A percentile compares a stretch with the other conserved stretches of the same genome.
Conservation (phyloP, 2,888 invertebrate genomes). For the Frankliniella intonsa region DNA sequence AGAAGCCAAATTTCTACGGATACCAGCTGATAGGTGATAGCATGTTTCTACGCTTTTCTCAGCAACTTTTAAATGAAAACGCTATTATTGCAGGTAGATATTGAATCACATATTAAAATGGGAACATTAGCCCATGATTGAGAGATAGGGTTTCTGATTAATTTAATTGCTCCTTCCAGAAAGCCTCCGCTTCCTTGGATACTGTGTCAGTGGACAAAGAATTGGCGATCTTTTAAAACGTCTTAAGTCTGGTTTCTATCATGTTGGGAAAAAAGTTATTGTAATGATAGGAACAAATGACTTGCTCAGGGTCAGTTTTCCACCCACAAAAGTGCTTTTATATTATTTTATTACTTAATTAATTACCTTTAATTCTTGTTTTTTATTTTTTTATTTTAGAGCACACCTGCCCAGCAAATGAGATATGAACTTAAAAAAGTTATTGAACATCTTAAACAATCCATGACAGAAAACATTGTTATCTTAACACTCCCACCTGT, state of each 20-base stretch:
- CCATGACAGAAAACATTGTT: conserved; percentile 31
- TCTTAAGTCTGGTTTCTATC: conserved; percentile 33
- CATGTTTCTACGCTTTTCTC: conserved; percentile 36
- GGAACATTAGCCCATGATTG: background rate
- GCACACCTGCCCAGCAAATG: conserved; percentile 27
- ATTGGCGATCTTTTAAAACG: conserved; percentile 35
- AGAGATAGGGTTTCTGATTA: background rate
- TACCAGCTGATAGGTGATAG: conserved; percentile 38
- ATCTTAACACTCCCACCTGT: conserved; percentile 38
- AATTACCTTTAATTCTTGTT: no score
- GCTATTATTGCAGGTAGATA: conserved; percentile 18
- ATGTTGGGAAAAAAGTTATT: conserved; percentile 34
- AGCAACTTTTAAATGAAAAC: conserved; percentile 35
- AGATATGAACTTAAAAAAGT: conserved; percentile 31
- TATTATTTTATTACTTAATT: background rate
- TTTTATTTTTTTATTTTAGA: conserved; percentile 24
- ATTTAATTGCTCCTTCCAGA: conserved; percentile 26
- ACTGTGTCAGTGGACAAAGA: conserved; percentile 38
- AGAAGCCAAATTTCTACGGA: conserved; percentile 34
- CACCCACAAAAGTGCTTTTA: background rate
- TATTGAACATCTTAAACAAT: conserved; percentile 28
- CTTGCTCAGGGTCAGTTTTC: conserved; percentile 35
- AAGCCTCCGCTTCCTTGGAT: conserved; percentile 34
- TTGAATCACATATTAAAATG: conserved; percentile 27
- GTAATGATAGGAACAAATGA: conserved; percentile 39